Percentiles rank a stretch among this genome's conserved stretches.
Conservation (phyloP, 2,113 vertebrate species). For the Cyanoramphus novaezelandiae region DNA sequence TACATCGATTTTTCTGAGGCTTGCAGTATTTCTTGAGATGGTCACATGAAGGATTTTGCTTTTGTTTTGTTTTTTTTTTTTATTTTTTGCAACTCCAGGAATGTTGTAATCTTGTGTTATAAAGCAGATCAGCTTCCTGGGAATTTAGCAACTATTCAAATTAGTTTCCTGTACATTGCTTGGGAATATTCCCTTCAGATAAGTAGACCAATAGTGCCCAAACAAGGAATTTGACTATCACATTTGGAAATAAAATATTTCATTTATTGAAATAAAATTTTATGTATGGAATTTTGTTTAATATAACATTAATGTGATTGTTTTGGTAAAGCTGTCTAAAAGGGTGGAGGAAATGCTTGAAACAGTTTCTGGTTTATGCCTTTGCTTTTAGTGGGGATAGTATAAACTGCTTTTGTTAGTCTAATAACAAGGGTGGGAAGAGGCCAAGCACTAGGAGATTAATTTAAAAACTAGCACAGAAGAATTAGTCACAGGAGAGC, state of each 20-base stretch:
- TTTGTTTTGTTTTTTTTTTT: neutral
- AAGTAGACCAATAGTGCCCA: neutral
- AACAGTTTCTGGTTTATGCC: constrained; percentile 28
- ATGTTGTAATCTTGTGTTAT: neutral
- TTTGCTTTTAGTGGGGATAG: neutral
- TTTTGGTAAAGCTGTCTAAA: neutral
- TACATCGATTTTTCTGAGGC: neutral
- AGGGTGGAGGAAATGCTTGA: neutral
- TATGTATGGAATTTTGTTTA: neutral
- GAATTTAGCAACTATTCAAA: neutral
- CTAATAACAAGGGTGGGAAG: constrained; percentile 1
- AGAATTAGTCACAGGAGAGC: constrained; percentile 71
- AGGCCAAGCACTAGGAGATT: constrained; percentile 11
- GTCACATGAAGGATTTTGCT: neutral
- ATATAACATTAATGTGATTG: neutral
- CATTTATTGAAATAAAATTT: neutral
- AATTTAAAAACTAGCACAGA: constrained; percentile 76
- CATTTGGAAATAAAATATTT: neutral
- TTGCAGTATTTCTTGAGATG: neutral
- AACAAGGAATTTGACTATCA: neutral
- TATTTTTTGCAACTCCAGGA: neutral
- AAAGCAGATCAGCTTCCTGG: neutral
- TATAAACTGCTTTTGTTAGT: constrained; percentile 36
- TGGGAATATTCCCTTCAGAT: neutral
- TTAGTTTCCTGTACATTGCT: neutral